These are phyloP conservation scores for Gadopsis marmoratus DNA, from an alignment of 2,797 vertebrate species.

Conservation along the genomic window DNA sequence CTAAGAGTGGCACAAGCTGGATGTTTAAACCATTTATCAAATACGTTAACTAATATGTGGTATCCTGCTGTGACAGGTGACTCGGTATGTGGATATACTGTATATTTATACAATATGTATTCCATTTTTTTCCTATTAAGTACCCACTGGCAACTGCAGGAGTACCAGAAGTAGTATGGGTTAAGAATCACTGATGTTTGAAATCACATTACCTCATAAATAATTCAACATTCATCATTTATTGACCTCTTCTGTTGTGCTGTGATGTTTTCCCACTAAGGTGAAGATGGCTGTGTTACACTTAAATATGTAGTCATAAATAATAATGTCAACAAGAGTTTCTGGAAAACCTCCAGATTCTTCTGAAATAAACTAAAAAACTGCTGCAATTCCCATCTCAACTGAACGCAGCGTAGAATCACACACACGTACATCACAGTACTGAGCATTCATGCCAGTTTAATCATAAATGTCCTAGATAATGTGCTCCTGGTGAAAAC, in stretches of 20 bases:
- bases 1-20: not conserved
- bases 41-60: not conserved
- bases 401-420: not conserved
- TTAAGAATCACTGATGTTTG: not conserved
- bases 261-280: not conserved
- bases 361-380: no score
- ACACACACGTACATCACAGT: not conserved
- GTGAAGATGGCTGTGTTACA: not conserved
- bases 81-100: no score
- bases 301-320: not conserved
- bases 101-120: not conserved
- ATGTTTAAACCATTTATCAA: not conserved
- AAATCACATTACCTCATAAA: not conserved
- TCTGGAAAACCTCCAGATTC: not conserved
- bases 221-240: not conserved
- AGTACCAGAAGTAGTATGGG: no score
- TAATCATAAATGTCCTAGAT: not conserved
- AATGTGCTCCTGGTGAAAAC: not conserved
- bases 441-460: not conserved
- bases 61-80: no score
- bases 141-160: not conserved
- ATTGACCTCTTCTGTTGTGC: not conserved
- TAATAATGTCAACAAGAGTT: not conserved
- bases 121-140: not conserved
- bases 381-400: not conserved